Evolutionary conservation across 2,888 invertebrate species (phyloP).

Genomic region (Phyllotreta cruciferae): DNA sequence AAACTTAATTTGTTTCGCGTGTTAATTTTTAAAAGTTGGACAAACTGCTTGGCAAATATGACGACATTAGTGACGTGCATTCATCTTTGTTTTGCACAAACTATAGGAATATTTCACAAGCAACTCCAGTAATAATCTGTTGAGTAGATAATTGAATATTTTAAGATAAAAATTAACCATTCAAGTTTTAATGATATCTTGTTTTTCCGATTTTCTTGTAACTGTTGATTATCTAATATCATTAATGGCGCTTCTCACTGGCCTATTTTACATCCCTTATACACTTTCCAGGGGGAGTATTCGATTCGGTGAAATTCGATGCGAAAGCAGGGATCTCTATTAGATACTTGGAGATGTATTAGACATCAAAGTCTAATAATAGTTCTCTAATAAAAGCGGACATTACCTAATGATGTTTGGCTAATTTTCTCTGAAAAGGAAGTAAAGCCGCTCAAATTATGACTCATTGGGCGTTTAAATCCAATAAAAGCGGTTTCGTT

Average conservation of each 20-base stretch:
- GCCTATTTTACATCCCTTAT: slow-evolving; percentile 1
- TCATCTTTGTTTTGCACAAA: too few relatives aligned
- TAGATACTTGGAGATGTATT: neutral
- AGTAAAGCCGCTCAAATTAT: slow-evolving; percentile 28
- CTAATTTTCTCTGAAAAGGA: slow-evolving; percentile 32
- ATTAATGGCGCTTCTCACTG: neutral
- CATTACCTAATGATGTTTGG: slow-evolving; percentile 33
- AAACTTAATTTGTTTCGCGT: too few relatives aligned
- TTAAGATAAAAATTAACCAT: too few relatives aligned
- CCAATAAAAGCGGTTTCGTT: slow-evolving; percentile 12
- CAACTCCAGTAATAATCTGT: too few relatives aligned
- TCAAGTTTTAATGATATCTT: too few relatives aligned
- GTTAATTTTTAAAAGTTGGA: too few relatives aligned
- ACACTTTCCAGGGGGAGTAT: neutral
- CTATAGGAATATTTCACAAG: too few relatives aligned
- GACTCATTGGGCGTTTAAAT: slow-evolving; percentile 26
- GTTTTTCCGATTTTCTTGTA: too few relatives aligned
- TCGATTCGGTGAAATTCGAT: slow-evolving; percentile 7
- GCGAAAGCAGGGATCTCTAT: slow-evolving; percentile 3
- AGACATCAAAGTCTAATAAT: slow-evolving; percentile 6
- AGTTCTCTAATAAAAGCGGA: slow-evolving; percentile 9
- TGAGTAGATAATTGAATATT: too few relatives aligned
- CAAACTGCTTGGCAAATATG: too few relatives aligned
- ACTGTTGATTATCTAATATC: too few relatives aligned
- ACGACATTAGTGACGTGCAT: too few relatives aligned